Conservation (phyloP, 2,113 vertebrate genomes). For the Rhinopomastus cyanomelas region DNA sequence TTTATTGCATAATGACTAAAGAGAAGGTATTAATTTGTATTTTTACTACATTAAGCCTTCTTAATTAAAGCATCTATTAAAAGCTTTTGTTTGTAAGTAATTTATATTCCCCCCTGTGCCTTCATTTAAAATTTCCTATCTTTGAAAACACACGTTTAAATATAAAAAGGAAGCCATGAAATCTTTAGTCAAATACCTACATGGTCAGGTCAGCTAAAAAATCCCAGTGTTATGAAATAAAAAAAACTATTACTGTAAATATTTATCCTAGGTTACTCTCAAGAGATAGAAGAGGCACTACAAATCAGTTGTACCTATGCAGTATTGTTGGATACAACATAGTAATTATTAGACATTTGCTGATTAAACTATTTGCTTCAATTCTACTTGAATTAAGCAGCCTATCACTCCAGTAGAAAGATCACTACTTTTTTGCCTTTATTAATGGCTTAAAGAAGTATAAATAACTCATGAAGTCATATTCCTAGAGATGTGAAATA, state of each 20-base stretch:
- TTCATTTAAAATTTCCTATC: not conserved
- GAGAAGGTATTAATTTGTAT: not conserved
- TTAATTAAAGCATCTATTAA: not conserved
- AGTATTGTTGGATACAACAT: not conserved
- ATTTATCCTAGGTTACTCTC: not conserved
- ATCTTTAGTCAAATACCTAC: not conserved
- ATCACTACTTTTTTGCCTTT: not conserved
- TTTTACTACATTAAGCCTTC: not conserved
- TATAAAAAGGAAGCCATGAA: not conserved
- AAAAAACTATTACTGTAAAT: not conserved
- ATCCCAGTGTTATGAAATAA: not conserved
- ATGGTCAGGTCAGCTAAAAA: not conserved
- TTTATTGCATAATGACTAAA: not conserved
- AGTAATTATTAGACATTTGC: not conserved
- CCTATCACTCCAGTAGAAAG: not conserved
- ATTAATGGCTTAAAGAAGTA: slow-evolving; percentile 43
- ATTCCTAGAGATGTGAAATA: slow-evolving; percentile 46
- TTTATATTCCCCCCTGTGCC: not conserved
- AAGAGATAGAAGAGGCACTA: not conserved
- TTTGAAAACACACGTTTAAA: not conserved
- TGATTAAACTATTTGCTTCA: not conserved
- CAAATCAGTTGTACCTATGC: not conserved
- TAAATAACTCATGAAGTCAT: slow-evolving; percentile 53
- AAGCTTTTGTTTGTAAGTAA: not conserved
- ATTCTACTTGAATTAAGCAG: not conserved